Percentiles rank a stretch among this genome's conserved stretches.
Conservation (phyloP, 2,888 invertebrate genomes). For the Escarpia spicata region DNA sequence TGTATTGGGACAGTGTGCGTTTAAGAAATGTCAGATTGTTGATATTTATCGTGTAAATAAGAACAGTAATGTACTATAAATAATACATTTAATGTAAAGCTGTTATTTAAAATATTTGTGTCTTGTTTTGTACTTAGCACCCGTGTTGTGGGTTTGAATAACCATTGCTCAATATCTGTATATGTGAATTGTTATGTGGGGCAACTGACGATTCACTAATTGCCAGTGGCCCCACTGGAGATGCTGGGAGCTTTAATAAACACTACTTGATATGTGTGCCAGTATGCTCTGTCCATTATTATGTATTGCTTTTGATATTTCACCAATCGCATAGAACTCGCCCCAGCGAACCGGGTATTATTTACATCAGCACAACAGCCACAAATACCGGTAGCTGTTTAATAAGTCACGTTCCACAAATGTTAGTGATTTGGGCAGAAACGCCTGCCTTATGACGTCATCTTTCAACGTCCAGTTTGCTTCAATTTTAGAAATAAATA, state of each 20-base stretch:
- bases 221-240: not conserved
- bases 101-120: not conserved
- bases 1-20: not conserved
- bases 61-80: not conserved
- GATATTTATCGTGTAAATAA: not conserved
- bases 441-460: too few relatives aligned
- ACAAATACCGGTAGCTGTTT: too few relatives aligned
- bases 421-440: too few relatives aligned
- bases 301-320: not conserved
- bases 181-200: not conserved
- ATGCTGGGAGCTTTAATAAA: not conserved
- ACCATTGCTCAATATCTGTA: not conserved
- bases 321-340: too few relatives aligned
- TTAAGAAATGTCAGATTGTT: not conserved
- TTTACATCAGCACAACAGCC: too few relatives aligned
- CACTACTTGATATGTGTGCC: not conserved
- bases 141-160: not conserved
- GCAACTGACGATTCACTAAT: not conserved
- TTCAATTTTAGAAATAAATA: too few relatives aligned
- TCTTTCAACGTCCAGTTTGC: too few relatives aligned
- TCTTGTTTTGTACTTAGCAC: conserved; percentile 4
- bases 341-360: too few relatives aligned
- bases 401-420: too few relatives aligned
- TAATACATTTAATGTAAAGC: not conserved
- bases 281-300: not conserved